These are phyloP conservation scores for Percopsis omiscomaycus DNA, from an alignment of 2,797 vertebrate species.

Conservation along the genomic window DNA sequence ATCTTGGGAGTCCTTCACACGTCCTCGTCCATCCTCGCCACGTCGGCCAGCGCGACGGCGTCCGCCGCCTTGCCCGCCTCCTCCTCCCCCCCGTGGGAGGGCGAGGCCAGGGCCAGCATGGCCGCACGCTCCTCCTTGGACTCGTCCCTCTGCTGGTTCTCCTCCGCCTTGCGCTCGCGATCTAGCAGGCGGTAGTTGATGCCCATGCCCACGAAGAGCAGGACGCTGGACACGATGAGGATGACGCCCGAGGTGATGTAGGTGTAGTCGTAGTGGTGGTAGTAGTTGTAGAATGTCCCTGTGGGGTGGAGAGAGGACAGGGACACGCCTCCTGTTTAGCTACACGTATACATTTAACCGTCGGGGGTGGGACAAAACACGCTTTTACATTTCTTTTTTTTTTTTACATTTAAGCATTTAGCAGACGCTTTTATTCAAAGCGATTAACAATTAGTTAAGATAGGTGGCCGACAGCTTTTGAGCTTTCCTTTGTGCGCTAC, in stretches of 20 bases:
- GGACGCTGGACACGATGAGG: conserved; percentile 81
- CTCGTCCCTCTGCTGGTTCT: conserved; percentile 65
- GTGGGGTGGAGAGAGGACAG: not conserved
- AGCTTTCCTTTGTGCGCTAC: too few relatives aligned
- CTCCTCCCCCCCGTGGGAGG: conserved; percentile 39
- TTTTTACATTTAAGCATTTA: too few relatives aligned
- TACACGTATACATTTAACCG: too few relatives aligned
- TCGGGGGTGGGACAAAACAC: too few relatives aligned
- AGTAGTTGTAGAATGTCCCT: conserved; percentile 85
- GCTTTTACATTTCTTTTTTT: too few relatives aligned
- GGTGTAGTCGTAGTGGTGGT: conserved; percentile 88
- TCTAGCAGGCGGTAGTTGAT: conserved; percentile 88
- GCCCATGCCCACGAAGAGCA: conserved; percentile 93
- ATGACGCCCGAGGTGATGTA: conserved; percentile 87
- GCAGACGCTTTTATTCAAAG: too few relatives aligned
- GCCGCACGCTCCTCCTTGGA: conserved; percentile 78
- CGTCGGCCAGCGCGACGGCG: conserved; percentile 38
- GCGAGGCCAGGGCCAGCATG: conserved; percentile 53
- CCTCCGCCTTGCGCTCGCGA: conserved; percentile 78
- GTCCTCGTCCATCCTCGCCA: conserved; percentile 69
- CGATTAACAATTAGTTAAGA: too few relatives aligned
- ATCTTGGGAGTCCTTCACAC: conserved; percentile 36
- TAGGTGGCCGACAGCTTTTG: too few relatives aligned
- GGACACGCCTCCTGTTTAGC: not conserved
- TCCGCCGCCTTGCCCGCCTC: conserved; percentile 41